Percentiles rank a stretch among this genome's conserved stretches.
Evolutionary conservation across 1,140 invertebrate genomes (phyloP).

Genomic region (Colletes gigas): DNA sequence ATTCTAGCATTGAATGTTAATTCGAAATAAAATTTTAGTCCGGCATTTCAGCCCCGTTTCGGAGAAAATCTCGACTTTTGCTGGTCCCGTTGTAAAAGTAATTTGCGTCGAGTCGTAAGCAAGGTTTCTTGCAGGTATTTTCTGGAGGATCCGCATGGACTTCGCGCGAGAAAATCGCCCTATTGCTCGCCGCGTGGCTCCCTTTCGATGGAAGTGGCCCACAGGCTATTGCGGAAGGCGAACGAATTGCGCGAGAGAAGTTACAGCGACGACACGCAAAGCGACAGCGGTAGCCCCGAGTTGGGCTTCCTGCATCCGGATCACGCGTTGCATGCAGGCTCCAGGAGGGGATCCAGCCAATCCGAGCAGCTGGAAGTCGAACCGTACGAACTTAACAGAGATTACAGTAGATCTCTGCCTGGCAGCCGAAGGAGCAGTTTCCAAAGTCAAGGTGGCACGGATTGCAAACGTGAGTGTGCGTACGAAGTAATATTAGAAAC

Average conservation of each 20-base stretch:
- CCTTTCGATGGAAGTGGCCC: slow-evolving; percentile 83
- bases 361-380: slow-evolving; percentile 92
- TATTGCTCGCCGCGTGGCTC: slow-evolving; percentile 91
- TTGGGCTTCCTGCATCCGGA: slow-evolving; percentile 90
- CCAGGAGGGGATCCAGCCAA: slow-evolving; percentile 90
- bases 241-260: slow-evolving; percentile 76
- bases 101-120: not conserved
- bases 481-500: not conserved
- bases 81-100: no score
- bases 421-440: slow-evolving; percentile 92
- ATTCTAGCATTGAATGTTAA: no score
- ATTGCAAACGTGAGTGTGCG: slow-evolving; percentile 77
- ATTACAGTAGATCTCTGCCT: slow-evolving; percentile 91
- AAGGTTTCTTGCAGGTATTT: slow-evolving; percentile 82
- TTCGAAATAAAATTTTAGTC: no score
- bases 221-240: slow-evolving; percentile 83
- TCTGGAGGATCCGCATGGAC: slow-evolving; percentile 88
- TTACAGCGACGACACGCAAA: slow-evolving; percentile 79
- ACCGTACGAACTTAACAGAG: slow-evolving; percentile 91
- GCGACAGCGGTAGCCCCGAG: slow-evolving; percentile 79
- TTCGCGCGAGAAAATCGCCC: slow-evolving; percentile 85
- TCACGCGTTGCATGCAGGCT: slow-evolving; percentile 89
- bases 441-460: slow-evolving; percentile 81
- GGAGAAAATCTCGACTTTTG: no score
- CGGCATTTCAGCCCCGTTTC: no score